Evolutionary conservation across 2,797 vertebrate species (phyloP), one percentile per base, ranked within the genome.

Genomic region (Clarias laeviceps): DNA sequence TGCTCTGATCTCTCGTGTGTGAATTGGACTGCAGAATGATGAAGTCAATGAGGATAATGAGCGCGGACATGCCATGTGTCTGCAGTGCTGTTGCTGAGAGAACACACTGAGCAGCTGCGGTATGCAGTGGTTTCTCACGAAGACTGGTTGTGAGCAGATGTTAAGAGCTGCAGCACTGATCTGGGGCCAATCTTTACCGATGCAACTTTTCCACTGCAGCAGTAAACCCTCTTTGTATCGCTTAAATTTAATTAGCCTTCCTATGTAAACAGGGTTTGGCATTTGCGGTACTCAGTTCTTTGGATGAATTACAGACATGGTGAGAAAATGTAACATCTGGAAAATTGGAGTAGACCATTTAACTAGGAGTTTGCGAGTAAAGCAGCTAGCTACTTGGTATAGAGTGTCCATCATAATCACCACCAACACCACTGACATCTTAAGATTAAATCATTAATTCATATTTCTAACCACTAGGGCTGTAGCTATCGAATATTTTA

Each of bases 51-150:
- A 64, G 15, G 59, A 64, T 80, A 79, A 79, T 79, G 15, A 64
- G 24, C 27, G 59, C 22, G n/a, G 77, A 79, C 77, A 64, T 68
- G 40, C 57, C 57, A 83, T 72, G 69, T 83, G 69, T 50, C 57
- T 72, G 37, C 68, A 45, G 22, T 59, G 81, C 24, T 15, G 81
- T 59, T 40, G 12, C 29, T 56, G 65, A 34, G 80, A 70, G 65
- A 82, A 15, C 32, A 72, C 68, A 68, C 54, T 37, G 81, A 82
- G 54, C 66, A 72, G 66, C 54, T 82, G 81, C 5, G 9, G 79
- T 54, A 68, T 74, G 80, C 65, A 83, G 81, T 87, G 62, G 24
- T 83, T 83, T 83, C 69, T 74, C 70, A 74, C 5, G 37, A 64
- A 64, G 34, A 59, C 14, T 79, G n/a, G 34, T 29, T 69, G 74